Percentiles rank a stretch among this genome's conserved stretches.
phyloP scores from a whole-genome alignment of 2,797 vertebrate species.

The Syngnathus rostellatus region DNA sequence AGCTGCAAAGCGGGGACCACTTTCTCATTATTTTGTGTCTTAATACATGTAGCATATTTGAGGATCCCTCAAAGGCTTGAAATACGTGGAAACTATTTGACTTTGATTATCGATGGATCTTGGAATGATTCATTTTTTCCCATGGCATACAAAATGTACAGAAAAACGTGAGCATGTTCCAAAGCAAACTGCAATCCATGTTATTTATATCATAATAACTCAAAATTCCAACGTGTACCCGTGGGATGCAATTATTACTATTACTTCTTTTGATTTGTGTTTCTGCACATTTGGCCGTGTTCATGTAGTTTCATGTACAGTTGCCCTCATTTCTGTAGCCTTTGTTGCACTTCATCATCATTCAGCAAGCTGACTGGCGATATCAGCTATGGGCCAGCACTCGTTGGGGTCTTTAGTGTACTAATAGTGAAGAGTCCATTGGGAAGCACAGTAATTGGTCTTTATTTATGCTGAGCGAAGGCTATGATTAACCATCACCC shows the following conservation, averaged over 20 bases:
- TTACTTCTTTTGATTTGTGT: conserved; percentile 9
- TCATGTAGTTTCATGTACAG: conserved; percentile 29
- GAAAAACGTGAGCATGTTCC: background rate
- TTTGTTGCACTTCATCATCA: conserved; percentile 41
- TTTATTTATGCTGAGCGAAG: conserved; percentile 71
- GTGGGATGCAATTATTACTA: background rate
- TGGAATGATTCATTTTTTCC: background rate
- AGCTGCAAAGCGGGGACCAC: background rate
- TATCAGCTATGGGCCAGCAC: conserved; percentile 52
- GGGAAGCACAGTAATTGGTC: conserved; percentile 64
- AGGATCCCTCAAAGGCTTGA: too few relatives aligned
- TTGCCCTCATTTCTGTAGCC: conserved; percentile 30
- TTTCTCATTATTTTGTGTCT: background rate
- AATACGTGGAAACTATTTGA: too few relatives aligned
- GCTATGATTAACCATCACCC: conserved; percentile 69
- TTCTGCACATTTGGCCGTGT: conserved; percentile 13
- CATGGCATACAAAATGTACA: background rate
- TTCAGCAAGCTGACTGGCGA: conserved; percentile 49
- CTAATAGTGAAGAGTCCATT: conserved; percentile 56
- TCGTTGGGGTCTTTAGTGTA: conserved; percentile 64
- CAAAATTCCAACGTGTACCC: background rate
- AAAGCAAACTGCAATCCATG: background rate
- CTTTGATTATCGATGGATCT: too few relatives aligned
- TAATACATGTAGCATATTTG: too few relatives aligned
- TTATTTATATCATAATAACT: background rate